Evolutionary conservation across 2,113 vertebrate genomes (phyloP).

Genomic region (Archilochus colubris): DNA sequence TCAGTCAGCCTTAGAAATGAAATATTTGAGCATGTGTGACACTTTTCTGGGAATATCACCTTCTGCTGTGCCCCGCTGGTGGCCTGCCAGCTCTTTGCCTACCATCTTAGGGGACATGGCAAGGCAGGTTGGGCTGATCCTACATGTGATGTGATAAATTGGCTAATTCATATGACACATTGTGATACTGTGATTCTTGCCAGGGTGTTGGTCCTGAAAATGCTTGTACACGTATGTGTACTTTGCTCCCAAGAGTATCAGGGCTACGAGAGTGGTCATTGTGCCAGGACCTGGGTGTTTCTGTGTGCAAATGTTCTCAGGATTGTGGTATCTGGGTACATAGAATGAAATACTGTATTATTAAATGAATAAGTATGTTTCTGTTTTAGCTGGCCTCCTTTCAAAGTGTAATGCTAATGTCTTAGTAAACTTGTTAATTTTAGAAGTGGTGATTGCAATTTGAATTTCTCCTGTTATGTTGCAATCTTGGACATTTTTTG

Average conservation of each 20-base stretch:
- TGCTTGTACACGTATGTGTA: rapidly evolving
- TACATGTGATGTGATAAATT: not conserved
- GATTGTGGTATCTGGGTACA: not conserved
- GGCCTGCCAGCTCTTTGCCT: not conserved
- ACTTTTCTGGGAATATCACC: constrained; percentile 46
- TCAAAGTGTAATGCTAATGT: not conserved
- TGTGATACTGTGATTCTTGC: not conserved
- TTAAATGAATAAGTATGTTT: not conserved
- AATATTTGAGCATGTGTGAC: constrained; percentile 34
- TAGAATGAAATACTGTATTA: not conserved
- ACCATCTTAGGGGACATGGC: not conserved
- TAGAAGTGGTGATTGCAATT: not conserved
- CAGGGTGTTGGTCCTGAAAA: not conserved
- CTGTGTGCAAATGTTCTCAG: not conserved
- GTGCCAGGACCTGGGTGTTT: not conserved
- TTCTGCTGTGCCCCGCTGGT: not conserved
- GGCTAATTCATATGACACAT: rapidly evolving
- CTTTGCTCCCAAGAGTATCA: not conserved
- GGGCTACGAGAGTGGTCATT: not conserved
- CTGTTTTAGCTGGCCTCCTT: not conserved
- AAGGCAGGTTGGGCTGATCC: not conserved
- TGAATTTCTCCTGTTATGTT: not conserved
- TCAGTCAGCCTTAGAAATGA: constrained; percentile 30
- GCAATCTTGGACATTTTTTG: not conserved
- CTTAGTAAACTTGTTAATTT: not conserved